Evolutionary conservation across 2,797 vertebrate species (phyloP), one percentile per base, ranked within the genome.

Genomic region (Danio choprae): DNA sequence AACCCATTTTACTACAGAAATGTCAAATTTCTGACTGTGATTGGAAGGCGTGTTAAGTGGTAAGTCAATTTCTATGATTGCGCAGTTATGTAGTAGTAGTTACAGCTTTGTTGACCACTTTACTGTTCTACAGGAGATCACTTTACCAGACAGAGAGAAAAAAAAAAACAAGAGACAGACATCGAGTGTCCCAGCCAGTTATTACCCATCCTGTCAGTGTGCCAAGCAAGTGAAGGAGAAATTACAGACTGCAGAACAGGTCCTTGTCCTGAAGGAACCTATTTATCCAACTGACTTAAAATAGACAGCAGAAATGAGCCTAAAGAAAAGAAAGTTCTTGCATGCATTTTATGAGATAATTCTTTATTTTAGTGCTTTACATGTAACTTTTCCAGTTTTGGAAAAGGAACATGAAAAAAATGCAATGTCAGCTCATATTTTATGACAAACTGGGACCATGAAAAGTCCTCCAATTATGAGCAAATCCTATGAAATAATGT

Each of bases 131-230:
- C 40, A 77, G 13, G 15, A 4, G 76, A 44, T 69, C 29, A 78
- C 43, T 8, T 78, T 51, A 60, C 43, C 20, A 60, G 65, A 65
- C 15, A 46, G 63, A 62, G 38, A 80, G 36, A 46, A 51, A 60
- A 43, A 59, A 63, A 55, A 15, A 70, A 63, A 62, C 5, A 70
- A 16, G 20, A 64, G 72, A 59, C 48, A 71, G 80, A 82, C 43
- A 55, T 38, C 51, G 46, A 20, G 59, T 36, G 64, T 59, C 64
- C 51, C 13, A 69, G 71, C 38, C 43, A 62, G 8, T 67, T 43
- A 71, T 81, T 77, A 77, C 44, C 69, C 58, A 41, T 71, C 58
- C 80, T 72, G 59, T 82, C 80, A 72, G 40, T 63, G 74, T 59
- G 80, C 73, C 81, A 68, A 53, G n/a, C 12, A 13, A 18, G 78